Evolutionary conservation across 2,797 vertebrate genomes (phyloP).

Genomic region (Chaetophractus vellerosus): DNA sequence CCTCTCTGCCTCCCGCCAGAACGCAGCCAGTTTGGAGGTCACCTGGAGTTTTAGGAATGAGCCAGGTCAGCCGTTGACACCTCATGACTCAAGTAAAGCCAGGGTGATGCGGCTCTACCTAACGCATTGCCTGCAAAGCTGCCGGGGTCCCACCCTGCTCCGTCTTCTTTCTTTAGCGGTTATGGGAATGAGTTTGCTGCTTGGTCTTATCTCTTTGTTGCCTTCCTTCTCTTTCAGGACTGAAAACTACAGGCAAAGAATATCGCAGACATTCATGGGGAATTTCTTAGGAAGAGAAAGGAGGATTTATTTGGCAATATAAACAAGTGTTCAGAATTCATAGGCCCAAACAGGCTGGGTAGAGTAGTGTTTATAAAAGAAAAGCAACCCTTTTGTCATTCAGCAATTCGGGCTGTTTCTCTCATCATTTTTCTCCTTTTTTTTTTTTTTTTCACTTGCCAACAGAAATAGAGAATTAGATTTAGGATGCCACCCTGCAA

Average conservation of each 20-base stretch:
- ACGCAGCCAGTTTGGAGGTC: constrained; percentile 54
- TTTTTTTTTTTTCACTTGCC: neutral
- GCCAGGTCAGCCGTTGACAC: constrained; percentile 79
- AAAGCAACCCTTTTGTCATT: neutral
- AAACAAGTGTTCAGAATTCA: neutral
- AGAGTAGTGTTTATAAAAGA: neutral
- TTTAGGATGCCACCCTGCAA: neutral
- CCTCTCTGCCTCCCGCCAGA: constrained; percentile 44
- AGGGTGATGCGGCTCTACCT: neutral
- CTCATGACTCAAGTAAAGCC: constrained; percentile 57
- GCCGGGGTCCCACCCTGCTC: constrained; percentile 46
- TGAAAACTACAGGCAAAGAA: constrained; percentile 36
- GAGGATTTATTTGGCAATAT: neutral
- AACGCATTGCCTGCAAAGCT: rapidly evolving
- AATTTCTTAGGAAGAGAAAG: constrained; percentile 40
- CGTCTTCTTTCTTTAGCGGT: constrained; percentile 47
- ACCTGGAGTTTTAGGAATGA: constrained; percentile 53
- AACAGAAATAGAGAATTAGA: neutral
- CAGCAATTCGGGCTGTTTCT: neutral
- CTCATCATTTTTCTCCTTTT: neutral
- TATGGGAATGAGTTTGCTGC: constrained; percentile 45
- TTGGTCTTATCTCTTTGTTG: neutral
- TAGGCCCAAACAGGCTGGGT: neutral
- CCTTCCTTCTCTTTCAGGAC: neutral
- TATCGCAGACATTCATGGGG: neutral